Evolutionary conservation across 1,140 invertebrate species (phyloP), one percentile per base, ranked within the genome.

Genomic region (Geopemphigus sp.): DNA sequence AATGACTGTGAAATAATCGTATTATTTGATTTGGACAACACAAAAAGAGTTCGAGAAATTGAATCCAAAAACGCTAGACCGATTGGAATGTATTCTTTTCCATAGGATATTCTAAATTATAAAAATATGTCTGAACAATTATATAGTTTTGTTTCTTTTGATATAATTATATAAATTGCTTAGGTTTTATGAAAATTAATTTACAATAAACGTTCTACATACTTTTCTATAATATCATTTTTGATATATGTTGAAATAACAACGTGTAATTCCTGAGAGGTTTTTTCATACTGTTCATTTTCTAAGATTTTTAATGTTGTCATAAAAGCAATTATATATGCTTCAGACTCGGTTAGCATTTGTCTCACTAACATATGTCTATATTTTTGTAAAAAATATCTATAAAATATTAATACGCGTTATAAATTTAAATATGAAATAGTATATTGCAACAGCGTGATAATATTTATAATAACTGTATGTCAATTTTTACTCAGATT

Each of bases 301-400:
- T 72, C 54, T 3, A 29, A 29, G 19, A 19, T 26, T 63, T 61
- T 78, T 26, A 78, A 26, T 24, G 74, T 78, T 19, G 14, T 61
- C 32, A 61, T 63, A 19, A 63, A 26, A 17, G 8, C 24, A 61
- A 78, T 47, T 47, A 50, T 14, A 29, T 47, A 78, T 12, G 74
- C 74, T 61, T 78, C 74, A 3, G 74, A 61, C 63, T 78, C 74
- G 29, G 32, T 50, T 19, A 78, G 2, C 74, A 78, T 78, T 78
- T 78, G 74, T 53, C 26, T 59, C 5, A 47, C 15, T 26, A 78
- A 78, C 22, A 78, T 24, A 17, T n/a, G 8, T n/a, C 26, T 78
- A 39, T 61, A 78, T 59, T 78, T 78, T 72, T 72, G 22, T 19
- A 54, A 5, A 54, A 53, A 53, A 19, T 54, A 53, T 6, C 68